A percentile compares a stretch with the other conserved stretches of the same genome.
phyloP scores from a whole-genome alignment of 2,888 invertebrate species.

The Drosophila flavopinicola region DNA sequence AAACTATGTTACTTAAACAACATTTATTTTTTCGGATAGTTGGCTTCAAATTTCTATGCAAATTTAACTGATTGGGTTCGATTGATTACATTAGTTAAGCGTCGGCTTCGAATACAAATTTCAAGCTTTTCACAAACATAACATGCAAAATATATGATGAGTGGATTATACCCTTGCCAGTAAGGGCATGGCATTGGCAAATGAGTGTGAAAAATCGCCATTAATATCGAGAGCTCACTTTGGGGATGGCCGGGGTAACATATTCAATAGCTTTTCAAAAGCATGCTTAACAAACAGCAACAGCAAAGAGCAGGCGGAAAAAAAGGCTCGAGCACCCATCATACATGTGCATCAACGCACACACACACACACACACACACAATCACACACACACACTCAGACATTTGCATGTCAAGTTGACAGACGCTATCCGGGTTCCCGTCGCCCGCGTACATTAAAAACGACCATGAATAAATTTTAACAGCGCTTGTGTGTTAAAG shows the following conservation, averaged over 20 bases:
- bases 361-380: slow-evolving; percentile 13
- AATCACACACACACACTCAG: slow-evolving; percentile 30
- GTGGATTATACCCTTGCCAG: slow-evolving; percentile 6
- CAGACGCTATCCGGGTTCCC: slow-evolving; percentile 38
- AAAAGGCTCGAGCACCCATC: slow-evolving; percentile 55
- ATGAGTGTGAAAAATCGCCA: slow-evolving; percentile 73
- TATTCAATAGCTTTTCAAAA: slow-evolving; percentile 76
- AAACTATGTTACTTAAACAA: too few species aligned
- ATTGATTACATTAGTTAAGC: neutral
- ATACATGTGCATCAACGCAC: slow-evolving; percentile 4
- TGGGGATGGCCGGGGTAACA: slow-evolving; percentile 48
- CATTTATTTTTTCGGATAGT: neutral
- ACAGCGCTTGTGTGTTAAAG: slow-evolving; percentile 78
- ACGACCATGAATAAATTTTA: slow-evolving; percentile 77
- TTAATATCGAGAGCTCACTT: slow-evolving; percentile 49
- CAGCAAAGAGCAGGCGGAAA: slow-evolving; percentile 41
- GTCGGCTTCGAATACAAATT: neutral
- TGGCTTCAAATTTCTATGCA: too few species aligned
- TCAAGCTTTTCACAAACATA: neutral
- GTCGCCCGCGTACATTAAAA: slow-evolving; percentile 65
- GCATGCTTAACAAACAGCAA: slow-evolving; percentile 66
- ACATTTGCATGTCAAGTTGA: slow-evolving; percentile 74
- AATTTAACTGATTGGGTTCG: neutral
- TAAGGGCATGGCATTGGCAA: slow-evolving; percentile 39
- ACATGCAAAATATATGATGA: slow-evolving; percentile 2